Base-by-base conservation (phyloP, 2,888 invertebrate species). In the Aphidoletes aphidimyza region DNA sequence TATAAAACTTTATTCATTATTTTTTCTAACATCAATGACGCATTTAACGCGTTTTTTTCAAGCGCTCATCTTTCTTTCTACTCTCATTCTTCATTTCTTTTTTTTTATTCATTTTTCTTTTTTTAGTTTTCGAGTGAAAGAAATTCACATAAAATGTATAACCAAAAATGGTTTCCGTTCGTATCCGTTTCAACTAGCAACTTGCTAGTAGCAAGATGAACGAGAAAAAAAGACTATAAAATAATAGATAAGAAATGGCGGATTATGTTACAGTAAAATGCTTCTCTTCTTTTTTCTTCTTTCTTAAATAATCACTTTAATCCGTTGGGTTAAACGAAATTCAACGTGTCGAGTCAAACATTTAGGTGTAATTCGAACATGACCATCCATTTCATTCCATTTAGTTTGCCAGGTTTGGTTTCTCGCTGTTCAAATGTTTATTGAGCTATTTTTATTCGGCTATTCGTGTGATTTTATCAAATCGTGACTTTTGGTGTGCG, bases 401-500 rank as follows among this genome's bases (percentile, higher is more conserved):
- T 54, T 5, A n/a, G 22, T 3, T 54, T 17, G 47, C 47, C 17
- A n/a, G 47, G 17, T 47, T 17, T 47, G 9, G 6, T 47, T 19
- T 2, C 54, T 54, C 9, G n/a, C 54, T 22, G 3, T 47, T 17
- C 22, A 34, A 69, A 30, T 30, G 5, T 69, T 1, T 69, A 69
- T 19, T 69, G 30, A 22, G 26, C 69, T 14, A 69, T 69, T 69
- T 69, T 69, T 34, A 69, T 69, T 69, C 19, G 34, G n/a, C n/a
- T 14, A 30, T 69, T 54, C 22, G 22, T 54, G 54, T 54, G n/a
- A 0, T 54, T 54, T 22, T 2, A 54, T 54, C 34, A 30, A 30
- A 30, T 69, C 34, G 69, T 69, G 69, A 69, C 69, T 9, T 14
- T 69, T 69, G 14, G 69, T 69, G 69, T 69, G 69, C 69, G 69